These are phyloP conservation scores for Hemicentrotus pulcherrimus DNA, from an alignment of 35 echinoderm and acorn worm genomes.

Conservation along the genomic window DNA sequence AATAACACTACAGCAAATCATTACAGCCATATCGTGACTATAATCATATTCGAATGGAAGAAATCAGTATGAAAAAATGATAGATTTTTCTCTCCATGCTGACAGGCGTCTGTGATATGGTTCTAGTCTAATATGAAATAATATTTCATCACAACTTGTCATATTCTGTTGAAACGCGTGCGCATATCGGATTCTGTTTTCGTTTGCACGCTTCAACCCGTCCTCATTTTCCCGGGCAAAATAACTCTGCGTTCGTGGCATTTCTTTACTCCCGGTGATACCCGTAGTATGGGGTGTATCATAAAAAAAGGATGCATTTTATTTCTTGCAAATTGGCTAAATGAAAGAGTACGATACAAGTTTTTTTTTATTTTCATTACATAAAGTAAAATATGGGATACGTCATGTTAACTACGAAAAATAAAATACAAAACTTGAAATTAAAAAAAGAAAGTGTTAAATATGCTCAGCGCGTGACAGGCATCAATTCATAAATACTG, in stretches of 20 bases:
- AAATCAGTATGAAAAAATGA: neutral
- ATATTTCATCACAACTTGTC: constrained; percentile 24
- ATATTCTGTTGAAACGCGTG: constrained; percentile 36
- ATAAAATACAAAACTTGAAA: no score
- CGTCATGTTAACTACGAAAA: no score
- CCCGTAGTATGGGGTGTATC: neutral
- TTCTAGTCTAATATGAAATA: neutral
- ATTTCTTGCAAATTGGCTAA: no score
- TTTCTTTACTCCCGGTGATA: neutral
- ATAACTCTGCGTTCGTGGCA: neutral
- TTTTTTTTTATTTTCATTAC: no score
- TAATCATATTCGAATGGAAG: neutral
- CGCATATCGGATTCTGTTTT: constrained; percentile 32
- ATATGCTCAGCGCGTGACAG: no score
- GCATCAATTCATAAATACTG: no score
- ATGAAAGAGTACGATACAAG: no score
- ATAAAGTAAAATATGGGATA: no score
- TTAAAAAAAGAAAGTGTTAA: no score
- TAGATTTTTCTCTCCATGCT: neutral
- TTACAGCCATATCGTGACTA: neutral
- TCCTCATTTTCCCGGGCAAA: neutral
- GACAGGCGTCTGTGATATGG: neutral
- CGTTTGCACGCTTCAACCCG: constrained; percentile 2
- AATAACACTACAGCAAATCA: neutral
- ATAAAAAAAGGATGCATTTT: neutral